Evolutionary conservation across 1,140 invertebrate species (phyloP).

Genomic region (Bombus waltoni): DNA sequence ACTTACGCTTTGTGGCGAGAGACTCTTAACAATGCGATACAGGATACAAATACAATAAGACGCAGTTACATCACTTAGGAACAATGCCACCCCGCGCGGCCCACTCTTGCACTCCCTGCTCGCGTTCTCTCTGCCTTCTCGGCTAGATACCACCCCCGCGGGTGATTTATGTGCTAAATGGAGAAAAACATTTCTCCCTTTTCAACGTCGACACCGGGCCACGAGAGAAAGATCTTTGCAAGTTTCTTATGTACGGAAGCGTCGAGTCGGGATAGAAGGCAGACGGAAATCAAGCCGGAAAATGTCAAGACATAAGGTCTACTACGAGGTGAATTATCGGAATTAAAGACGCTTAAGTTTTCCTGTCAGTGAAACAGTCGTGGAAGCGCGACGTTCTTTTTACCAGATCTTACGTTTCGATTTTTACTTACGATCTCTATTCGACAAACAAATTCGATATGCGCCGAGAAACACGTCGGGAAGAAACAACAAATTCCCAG

Average conservation of each 20-base stretch:
- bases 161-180: conserved; percentile 83
- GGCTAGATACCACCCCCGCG: conserved; percentile 64
- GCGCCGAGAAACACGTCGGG: not conserved
- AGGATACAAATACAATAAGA: conserved; percentile 84
- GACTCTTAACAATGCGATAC: conserved; percentile 83
- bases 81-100: conserved; percentile 76
- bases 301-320: conserved; percentile 65
- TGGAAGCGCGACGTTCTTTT: not conserved
- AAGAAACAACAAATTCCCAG: not conserved
- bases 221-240: conserved; percentile 60
- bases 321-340: conserved; percentile 54
- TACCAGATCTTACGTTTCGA: not conserved
- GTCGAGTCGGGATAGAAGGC: conserved; percentile 62
- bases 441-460: not conserved
- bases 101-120: conserved; percentile 54
- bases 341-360: conserved; percentile 29
- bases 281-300: conserved; percentile 70
- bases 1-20: conserved; percentile 83
- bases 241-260: conserved; percentile 61
- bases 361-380: not conserved
- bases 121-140: conserved; percentile 42
- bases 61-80: conserved; percentile 83
- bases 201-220: conserved; percentile 65
- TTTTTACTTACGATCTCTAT: not conserved
- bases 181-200: conserved; percentile 82